Evolutionary conservation across 2,888 invertebrate species (phyloP).

Genomic region (Deroplatys truncata): DNA sequence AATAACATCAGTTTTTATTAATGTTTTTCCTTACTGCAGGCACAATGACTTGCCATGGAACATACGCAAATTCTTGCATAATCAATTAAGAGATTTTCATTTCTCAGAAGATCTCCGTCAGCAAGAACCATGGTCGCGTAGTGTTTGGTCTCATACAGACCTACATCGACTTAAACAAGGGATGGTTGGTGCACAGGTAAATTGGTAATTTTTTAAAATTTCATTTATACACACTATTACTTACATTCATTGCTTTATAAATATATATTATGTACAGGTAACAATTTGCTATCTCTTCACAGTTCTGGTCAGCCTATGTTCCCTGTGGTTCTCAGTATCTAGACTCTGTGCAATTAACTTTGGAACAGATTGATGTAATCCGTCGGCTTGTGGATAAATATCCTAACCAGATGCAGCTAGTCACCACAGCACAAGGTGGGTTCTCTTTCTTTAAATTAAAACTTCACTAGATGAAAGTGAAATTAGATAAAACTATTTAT

Average conservation of each 20-base stretch:
- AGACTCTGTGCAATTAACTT: slow-evolving; percentile 62
- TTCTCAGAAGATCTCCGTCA: slow-evolving; percentile 37
- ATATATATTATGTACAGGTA: not conserved
- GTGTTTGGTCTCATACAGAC: slow-evolving; percentile 70
- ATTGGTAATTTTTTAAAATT: slow-evolving; percentile 28
- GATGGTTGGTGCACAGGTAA: slow-evolving; percentile 69
- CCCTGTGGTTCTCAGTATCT: slow-evolving; percentile 60
- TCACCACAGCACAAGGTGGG: slow-evolving; percentile 50
- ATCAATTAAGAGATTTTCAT: slow-evolving; percentile 74
- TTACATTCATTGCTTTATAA: not conserved
- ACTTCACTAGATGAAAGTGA: too few relatives aligned
- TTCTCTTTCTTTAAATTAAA: not conserved
- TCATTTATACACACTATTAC: not conserved
- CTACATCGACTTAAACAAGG: slow-evolving; percentile 67
- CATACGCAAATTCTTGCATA: slow-evolving; percentile 84
- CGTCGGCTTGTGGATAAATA: slow-evolving; percentile 52
- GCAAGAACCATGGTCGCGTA: slow-evolving; percentile 38
- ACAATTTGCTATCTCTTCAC: slow-evolving; percentile 37
- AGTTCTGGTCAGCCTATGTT: slow-evolving; percentile 62
- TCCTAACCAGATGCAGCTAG: slow-evolving; percentile 49
- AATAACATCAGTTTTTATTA: not conserved
- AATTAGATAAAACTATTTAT: too few relatives aligned
- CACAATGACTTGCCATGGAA: slow-evolving; percentile 92
- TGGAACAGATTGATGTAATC: slow-evolving; percentile 65
- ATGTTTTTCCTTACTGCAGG: slow-evolving; percentile 33